These are phyloP conservation scores for Motacilla alba DNA, from an alignment of 2,113 vertebrate genomes.

Conservation along the genomic window DNA sequence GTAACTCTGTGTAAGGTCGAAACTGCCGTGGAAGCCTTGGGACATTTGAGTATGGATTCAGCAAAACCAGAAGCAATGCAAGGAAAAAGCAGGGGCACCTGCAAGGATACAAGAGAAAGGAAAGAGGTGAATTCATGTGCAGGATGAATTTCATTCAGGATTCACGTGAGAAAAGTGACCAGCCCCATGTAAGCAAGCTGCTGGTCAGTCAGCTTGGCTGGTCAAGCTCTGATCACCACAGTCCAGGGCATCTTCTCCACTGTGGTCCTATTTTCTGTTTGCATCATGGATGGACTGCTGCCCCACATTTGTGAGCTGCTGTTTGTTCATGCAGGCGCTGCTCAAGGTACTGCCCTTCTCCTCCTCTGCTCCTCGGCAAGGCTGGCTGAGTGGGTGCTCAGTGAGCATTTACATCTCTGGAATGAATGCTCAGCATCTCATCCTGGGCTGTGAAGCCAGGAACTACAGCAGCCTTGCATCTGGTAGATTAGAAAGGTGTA, in stretches of 20 bases:
- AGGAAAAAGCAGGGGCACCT: neutral
- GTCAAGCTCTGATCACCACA: rapidly evolving
- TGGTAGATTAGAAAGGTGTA: neutral
- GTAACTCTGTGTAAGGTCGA: neutral
- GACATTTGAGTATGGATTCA: neutral
- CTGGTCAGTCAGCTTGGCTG: neutral
- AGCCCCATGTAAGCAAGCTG: neutral
- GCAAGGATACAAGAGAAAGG: neutral
- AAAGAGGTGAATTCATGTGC: neutral
- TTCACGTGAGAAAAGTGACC: neutral
- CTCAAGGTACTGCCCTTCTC: neutral
- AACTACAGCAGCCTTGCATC: neutral
- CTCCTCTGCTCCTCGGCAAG: neutral
- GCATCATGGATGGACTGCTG: neutral
- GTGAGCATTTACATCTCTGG: neutral
- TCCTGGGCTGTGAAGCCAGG: neutral
- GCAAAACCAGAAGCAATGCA: neutral
- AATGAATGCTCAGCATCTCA: neutral
- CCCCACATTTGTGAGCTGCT: neutral
- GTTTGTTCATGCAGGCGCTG: neutral
- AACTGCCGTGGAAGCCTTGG: neutral
- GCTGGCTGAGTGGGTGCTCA: neutral
- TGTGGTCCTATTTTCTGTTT: neutral
- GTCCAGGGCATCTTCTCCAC: neutral
- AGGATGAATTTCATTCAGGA: neutral